These are phyloP conservation scores for Hecatera dysodea DNA, from an alignment of 2,888 invertebrate genomes.

Conservation along the genomic window DNA sequence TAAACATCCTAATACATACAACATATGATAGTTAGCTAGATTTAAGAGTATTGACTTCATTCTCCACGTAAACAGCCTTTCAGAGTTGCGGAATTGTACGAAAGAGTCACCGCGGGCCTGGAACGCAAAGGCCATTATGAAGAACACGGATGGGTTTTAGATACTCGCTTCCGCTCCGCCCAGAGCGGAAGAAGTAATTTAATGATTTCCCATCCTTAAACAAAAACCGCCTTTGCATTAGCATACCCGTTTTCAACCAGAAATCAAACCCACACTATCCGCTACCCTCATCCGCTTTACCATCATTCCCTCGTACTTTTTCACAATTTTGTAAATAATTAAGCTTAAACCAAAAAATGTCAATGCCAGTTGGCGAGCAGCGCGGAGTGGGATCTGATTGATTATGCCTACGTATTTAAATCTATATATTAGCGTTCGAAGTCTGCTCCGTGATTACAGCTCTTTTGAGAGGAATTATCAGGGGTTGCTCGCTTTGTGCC, in stretches of 20 bases:
- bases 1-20: too few species aligned
- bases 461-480: constrained; percentile 7
- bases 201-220: too few species aligned
- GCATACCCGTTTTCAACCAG: neutral
- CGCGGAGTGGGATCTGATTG: constrained; percentile 73
- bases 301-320: constrained; percentile 71
- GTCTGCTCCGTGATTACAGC: constrained; percentile 31
- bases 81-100: too few species aligned
- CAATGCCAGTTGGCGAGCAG: constrained; percentile 80
- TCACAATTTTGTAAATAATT: constrained; percentile 87
- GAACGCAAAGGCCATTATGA: too few species aligned
- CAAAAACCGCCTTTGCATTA: too few species aligned
- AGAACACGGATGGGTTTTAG: too few species aligned
- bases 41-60: neutral
- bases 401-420: constrained; percentile 65
- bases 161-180: too few species aligned
- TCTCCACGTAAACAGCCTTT: neutral
- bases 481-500: neutral
- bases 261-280: constrained; percentile 71
- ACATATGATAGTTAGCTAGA: neutral
- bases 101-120: too few species aligned
- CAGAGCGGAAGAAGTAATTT: too few species aligned
- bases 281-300: constrained; percentile 36
- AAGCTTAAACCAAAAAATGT: constrained; percentile 88
- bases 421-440: constrained; percentile 58